Evolutionary conservation across 1,140 invertebrate species (phyloP).

Genomic region (Nasonia longicornis): DNA sequence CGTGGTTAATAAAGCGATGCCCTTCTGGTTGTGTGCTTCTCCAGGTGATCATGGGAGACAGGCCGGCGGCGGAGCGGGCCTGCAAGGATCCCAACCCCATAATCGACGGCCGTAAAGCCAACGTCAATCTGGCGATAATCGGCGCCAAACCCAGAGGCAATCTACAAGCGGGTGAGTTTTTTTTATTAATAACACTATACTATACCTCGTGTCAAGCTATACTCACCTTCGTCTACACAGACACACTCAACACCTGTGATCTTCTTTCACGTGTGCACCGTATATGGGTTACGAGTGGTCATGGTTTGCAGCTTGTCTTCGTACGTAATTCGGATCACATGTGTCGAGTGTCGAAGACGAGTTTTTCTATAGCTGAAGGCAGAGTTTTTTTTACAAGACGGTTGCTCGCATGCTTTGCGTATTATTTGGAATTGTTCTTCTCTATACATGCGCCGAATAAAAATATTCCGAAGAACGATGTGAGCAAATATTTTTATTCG

Average conservation of each 20-base stretch:
- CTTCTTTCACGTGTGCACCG: too few relatives aligned
- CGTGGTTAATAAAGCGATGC: slow-evolving; percentile 45
- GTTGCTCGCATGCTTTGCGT: neutral
- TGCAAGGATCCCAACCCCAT: slow-evolving; percentile 99
- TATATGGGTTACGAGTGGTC: neutral
- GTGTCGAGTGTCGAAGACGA: neutral
- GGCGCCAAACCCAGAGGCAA: slow-evolving; percentile 95
- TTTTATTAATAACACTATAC: neutral
- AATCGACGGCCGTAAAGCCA: slow-evolving; percentile 98
- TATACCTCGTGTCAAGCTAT: too few relatives aligned
- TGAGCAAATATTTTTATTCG: neutral
- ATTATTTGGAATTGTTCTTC: neutral
- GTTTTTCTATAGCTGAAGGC: neutral
- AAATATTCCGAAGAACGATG: neutral
- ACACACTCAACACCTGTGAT: too few relatives aligned
- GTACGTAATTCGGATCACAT: neutral
- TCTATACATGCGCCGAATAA: neutral
- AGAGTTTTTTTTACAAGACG: neutral
- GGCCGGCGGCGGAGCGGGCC: slow-evolving; percentile 91
- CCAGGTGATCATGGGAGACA: slow-evolving; percentile 97
- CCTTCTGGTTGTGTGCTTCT: slow-evolving; percentile 42
- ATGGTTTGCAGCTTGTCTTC: too few relatives aligned
- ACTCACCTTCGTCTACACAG: too few relatives aligned
- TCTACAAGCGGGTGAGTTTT: slow-evolving; percentile 79
- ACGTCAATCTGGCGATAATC: slow-evolving; percentile 97